phyloP scores from a whole-genome alignment of 2,113 vertebrate species.

The Odocoileus hemionus region DNA sequence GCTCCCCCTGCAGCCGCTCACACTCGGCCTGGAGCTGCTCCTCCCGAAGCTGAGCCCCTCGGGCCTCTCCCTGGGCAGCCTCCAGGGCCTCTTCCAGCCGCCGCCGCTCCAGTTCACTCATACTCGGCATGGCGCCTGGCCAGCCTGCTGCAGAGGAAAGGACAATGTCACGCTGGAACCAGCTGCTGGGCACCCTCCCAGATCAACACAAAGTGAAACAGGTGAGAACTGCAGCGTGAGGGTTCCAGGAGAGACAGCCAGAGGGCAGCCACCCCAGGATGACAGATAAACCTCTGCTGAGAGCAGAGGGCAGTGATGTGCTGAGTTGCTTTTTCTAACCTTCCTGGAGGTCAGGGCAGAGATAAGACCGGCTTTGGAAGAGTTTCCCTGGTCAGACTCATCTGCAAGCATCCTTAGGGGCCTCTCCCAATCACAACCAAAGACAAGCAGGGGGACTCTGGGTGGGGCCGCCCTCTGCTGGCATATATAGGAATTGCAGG shows the following conservation, averaged over 20 bases:
- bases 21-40: conserved; percentile 92
- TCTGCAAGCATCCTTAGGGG: background rate
- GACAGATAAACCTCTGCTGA: background rate
- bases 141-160: conserved; percentile 77
- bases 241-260: background rate
- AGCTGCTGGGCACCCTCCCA: background rate
- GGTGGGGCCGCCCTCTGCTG: conserved; percentile 60
- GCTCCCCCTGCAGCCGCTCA: conserved; percentile 89
- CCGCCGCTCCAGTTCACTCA: conserved; percentile 86
- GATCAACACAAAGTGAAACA: background rate
- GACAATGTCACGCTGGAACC: background rate
- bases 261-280: background rate
- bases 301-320: background rate
- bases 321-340: background rate
- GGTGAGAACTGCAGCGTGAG: background rate
- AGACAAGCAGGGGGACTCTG: background rate
- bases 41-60: conserved; percentile 91
- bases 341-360: background rate
- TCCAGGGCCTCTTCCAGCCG: conserved; percentile 92
- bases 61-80: conserved; percentile 88
- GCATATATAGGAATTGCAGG: background rate
- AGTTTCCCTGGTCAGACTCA: background rate
- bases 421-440: background rate
- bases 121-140: conserved; percentile 84
- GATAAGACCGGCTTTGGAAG: background rate